A percentile compares a stretch with the other conserved stretches of the same genome.
phyloP scores from a whole-genome alignment of 2,888 invertebrate species.

The Microplitis deprimator region DNA sequence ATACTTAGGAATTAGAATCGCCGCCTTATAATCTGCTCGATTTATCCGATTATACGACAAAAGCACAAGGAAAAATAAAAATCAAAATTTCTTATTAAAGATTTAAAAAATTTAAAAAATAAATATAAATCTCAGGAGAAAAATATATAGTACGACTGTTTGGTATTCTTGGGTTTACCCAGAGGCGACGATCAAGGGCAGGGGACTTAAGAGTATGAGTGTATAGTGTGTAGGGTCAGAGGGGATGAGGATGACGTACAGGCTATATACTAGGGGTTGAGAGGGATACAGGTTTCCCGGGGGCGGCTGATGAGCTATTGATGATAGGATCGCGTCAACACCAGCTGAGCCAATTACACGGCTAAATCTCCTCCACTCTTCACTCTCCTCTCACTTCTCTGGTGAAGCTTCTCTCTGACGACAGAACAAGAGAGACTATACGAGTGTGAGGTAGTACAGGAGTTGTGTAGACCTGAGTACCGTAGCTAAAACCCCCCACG shows the following conservation, averaged over 20 bases:
- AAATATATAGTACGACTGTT: not conserved
- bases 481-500: conserved; percentile 14
- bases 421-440: not conserved
- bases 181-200: not conserved
- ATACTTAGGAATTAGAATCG: conserved; percentile 28
- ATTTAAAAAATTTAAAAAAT: not conserved
- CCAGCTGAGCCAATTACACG: conserved; percentile 79
- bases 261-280: conserved; percentile 28
- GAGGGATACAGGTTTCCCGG: conserved; percentile 68
- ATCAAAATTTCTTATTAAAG: not conserved
- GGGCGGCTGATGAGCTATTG: conserved; percentile 76
- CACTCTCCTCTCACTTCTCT: not conserved
- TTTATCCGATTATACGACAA: conserved; percentile 41
- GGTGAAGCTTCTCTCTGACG: conserved; percentile 35
- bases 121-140: not conserved
- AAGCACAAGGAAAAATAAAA: conserved; percentile 23
- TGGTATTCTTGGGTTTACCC: not conserved
- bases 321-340: conserved; percentile 76
- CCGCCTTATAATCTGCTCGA: conserved; percentile 12
- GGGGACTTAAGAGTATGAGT: not conserved
- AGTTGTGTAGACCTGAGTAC: conserved; percentile 5
- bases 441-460: not conserved
- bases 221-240: not conserved
- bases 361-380: conserved; percentile 67
- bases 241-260: conserved; percentile 27